Evolutionary conservation across 2,113 vertebrate genomes (phyloP), one percentile per base, ranked within the genome.

Genomic region (Hymenochirus boettgeri): DNA sequence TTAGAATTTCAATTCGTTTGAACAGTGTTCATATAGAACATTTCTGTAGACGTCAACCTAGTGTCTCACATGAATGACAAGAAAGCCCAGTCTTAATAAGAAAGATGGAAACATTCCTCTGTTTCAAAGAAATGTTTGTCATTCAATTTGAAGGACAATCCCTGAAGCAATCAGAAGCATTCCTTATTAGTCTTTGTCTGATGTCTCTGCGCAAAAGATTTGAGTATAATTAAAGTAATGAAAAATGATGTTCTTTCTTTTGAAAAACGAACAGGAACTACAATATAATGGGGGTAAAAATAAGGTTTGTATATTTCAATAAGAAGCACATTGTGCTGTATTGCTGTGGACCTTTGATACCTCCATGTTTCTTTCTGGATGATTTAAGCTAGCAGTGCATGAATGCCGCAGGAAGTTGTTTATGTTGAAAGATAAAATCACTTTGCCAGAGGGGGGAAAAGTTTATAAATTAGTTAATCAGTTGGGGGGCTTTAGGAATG

Each of bases 61-160:
- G 10, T 17, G 12, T 17, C 24, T 29, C 21, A 33, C 45, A 48
- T 17, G 26, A 50, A 29, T 24, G 59, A 33, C 29, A 52, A 21
- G 27, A 25, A 27, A 27, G 12, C 6, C 15, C 4, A n/a, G 31
- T 24, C 2, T 13, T 13, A 13, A 51, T 33, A 35, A 33, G n/a
- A 22, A 50, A 60, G 7, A 51, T 46, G 33, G 15, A 15, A 31
- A 23, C 21, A 22, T n/a, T 29, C 7, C 35, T 46, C 33, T 25
- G 6, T 4, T 7, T 42, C 27, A 15, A 18, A 29, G 6, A 22
- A 17, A 27, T 13, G 4, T 15, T 22, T 37, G 61, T 22, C 61
- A 45, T 39, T 55, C 19, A 29, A n/a, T 64, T 31, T 46, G 25
- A 64, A 55, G 62, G 51, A 46, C 51, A 56, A 39, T 10, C 22